Base-by-base conservation (phyloP, 2,888 invertebrate genomes). In the Pristionchus maxplancki region DNA sequence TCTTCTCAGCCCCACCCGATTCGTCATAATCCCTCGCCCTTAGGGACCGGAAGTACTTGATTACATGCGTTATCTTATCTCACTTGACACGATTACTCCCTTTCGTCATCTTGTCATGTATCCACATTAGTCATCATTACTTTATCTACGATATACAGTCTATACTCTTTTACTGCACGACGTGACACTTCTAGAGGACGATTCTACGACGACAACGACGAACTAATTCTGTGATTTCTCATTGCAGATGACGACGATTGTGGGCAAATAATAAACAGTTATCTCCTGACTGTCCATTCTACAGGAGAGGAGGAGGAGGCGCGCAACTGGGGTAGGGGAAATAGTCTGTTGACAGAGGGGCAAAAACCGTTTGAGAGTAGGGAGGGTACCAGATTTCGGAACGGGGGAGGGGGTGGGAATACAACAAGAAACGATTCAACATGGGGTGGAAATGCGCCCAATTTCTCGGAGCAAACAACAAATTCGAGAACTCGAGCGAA, bases 391-490 rank as follows among this genome's bases (percentile, higher is more conserved):
- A 83, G 53, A 83, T 58, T 53, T 83, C 81, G 81, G 50, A 81
- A 48, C 44, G 81, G 81, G 81, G 34, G 82, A 13, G 44, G 81
- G 48, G 31, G 53, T 9, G 44, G 53, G 24, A 37, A 53, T 50
- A 34, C 53, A 53, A 83, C 53, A 83, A 83, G 53, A 50, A 83
- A 83, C 50, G 82, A 53, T 83, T 83, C 50, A 83, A 50, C 82
- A 83, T 53, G 50, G 82, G 50, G 53, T 58, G 58, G 24, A 58
- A 71, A 44, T 20, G 20, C 74, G 81, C 15, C 48, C 13, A 48
- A 81, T 37, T 44, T 17, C 20, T 44, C 78, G 44, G 13, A 78
- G 78, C n/a, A 78, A 78, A 78, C 78, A 78, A 78, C 78, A 78
- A 78, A 40, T 78, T 78, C 78, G 78, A 44, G 78, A 78, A 78